These are phyloP conservation scores for Pseudopodoces humilis DNA, from an alignment of 2,113 vertebrate species.

Conservation along the genomic window DNA sequence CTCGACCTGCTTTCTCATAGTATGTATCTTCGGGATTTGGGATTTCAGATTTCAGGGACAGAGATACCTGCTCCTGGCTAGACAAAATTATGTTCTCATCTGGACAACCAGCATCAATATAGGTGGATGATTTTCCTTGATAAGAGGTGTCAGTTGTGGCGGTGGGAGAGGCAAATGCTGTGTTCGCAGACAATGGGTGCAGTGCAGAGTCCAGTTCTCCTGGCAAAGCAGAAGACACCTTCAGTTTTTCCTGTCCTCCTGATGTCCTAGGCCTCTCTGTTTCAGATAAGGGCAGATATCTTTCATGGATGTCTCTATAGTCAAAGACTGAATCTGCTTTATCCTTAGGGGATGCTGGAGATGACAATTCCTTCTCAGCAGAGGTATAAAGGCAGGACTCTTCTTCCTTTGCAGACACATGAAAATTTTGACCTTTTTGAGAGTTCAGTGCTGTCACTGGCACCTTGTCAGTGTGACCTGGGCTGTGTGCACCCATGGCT, in stretches of 20 bases:
- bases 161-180: slow-evolving; percentile 37
- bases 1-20: slow-evolving; percentile 71
- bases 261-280: slow-evolving; percentile 6
- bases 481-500: neutral
- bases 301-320: slow-evolving; percentile 61
- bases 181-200: slow-evolving; percentile 25
- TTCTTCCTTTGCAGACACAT: slow-evolving; percentile 77
- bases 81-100: slow-evolving; percentile 77
- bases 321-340: slow-evolving; percentile 65
- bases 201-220: slow-evolving; percentile 31
- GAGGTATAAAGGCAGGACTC: slow-evolving; percentile 72
- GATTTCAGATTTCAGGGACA: slow-evolving; percentile 52
- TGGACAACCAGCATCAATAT: neutral
- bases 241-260: slow-evolving; percentile 47
- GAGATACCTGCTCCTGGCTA: slow-evolving; percentile 41
- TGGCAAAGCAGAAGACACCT: slow-evolving; percentile 48
- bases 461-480: slow-evolving; percentile 50
- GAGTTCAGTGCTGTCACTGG: neutral
- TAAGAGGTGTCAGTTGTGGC: neutral
- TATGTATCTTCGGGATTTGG: slow-evolving; percentile 17
- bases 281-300: neutral
- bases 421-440: slow-evolving; percentile 53
- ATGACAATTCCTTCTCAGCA: slow-evolving; percentile 78
- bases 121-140: neutral
- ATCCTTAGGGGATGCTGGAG: slow-evolving; percentile 71